phyloP scores from a whole-genome alignment of 2,797 vertebrate genomes.

The Buceros bicornis region DNA sequence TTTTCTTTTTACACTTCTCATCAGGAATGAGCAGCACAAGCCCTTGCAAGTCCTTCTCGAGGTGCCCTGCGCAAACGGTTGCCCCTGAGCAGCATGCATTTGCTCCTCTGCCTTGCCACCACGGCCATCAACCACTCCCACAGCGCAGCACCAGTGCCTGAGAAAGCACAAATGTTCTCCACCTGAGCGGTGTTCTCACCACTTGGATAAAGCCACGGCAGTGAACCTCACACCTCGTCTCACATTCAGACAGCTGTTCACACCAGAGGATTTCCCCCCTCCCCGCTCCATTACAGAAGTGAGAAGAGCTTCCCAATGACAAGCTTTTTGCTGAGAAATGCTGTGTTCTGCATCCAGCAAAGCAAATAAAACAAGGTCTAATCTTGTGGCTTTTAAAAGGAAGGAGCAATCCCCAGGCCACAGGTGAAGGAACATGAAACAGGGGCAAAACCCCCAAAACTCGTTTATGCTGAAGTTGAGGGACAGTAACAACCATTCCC shows the following conservation, averaged over 20 bases:
- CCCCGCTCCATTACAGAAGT: neutral
- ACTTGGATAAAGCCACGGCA: accelerated
- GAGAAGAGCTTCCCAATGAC: neutral
- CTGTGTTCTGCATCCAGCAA: neutral
- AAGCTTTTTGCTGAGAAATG: neutral
- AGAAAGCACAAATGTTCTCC: neutral
- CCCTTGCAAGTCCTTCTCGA: accelerated
- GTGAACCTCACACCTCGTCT: neutral
- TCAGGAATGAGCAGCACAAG: neutral
- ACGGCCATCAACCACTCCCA: neutral
- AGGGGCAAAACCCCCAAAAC: neutral
- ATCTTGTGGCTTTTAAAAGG: neutral
- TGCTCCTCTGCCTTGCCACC: neutral
- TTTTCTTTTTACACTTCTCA: neutral
- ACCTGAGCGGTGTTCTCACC: neutral
- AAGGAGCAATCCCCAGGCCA: neutral
- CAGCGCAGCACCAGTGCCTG: neutral
- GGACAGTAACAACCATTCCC: neutral
- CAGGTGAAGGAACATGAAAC: neutral
- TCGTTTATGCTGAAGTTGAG: neutral
- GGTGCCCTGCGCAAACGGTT: neutral
- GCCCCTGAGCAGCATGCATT: neutral
- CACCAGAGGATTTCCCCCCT: neutral
- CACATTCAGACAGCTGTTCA: neutral
- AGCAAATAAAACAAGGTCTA: neutral